A percentile compares a stretch with the other conserved stretches of the same genome.
Conservation (phyloP, 2,113 vertebrate species). For the Macaca fascicularis region T2T-MFA8v1.1 NC_088386.1:2322501-2323000, state of each 20-base stretch:
- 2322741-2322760: background rate
- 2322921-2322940: background rate
- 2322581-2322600: background rate
- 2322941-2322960: no score
- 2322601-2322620: background rate
- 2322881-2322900: background rate
- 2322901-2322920: accelerated
- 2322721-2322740: background rate
- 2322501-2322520: background rate
- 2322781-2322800: background rate
- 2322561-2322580: background rate
- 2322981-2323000: no score
- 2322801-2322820: background rate
- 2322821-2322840: no score
- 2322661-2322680: background rate
- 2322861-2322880: no score
- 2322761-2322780: no score
- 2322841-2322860: no score
- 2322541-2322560: background rate
- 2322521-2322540: background rate
- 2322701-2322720: background rate
- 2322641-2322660: background rate
- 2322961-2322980: background rate
- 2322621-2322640: background rate
- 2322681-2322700: background rate